A percentile compares a stretch with the other conserved stretches of the same genome.
Conservation (phyloP, 2,888 invertebrate species). For the Scotopteryx bipunctaria region DNA sequence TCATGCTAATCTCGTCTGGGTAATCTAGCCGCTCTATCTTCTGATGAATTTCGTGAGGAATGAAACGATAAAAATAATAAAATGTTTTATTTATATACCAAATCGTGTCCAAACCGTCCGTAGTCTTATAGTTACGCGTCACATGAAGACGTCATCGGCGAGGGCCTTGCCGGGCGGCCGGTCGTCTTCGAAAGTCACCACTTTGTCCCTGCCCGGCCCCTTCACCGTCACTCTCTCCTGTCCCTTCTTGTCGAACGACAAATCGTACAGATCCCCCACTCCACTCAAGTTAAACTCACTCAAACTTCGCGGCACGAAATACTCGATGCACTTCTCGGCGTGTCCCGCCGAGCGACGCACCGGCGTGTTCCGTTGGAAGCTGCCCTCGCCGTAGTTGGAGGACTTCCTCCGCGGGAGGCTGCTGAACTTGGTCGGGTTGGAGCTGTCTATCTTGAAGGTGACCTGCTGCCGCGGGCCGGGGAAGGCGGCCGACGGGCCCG, state of each 20-base stretch:
- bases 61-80: constrained; percentile 36
- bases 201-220: constrained; percentile 87
- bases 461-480: constrained; percentile 56
- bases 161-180: constrained; percentile 70
- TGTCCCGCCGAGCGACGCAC: constrained; percentile 52
- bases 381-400: constrained; percentile 60
- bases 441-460: constrained; percentile 66
- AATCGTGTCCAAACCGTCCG: constrained; percentile 56
- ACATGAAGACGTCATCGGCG: constrained; percentile 91
- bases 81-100: constrained; percentile 65
- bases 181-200: constrained; percentile 93
- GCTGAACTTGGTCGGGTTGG: constrained; percentile 78
- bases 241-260: constrained; percentile 52
- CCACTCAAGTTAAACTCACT: constrained; percentile 91
- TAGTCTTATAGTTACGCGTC: constrained; percentile 73
- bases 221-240: constrained; percentile 55
- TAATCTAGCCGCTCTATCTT: constrained; percentile 28
- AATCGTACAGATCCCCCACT: constrained; percentile 68
- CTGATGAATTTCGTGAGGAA: constrained; percentile 23
- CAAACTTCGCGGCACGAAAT: constrained; percentile 92
- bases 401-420: constrained; percentile 81
- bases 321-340: constrained; percentile 88
- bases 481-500: constrained; percentile 60
- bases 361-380: constrained; percentile 68
- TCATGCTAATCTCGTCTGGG: constrained; percentile 28